Conservation (phyloP, 1,140 invertebrate genomes). For the Solen grandis region DNA sequence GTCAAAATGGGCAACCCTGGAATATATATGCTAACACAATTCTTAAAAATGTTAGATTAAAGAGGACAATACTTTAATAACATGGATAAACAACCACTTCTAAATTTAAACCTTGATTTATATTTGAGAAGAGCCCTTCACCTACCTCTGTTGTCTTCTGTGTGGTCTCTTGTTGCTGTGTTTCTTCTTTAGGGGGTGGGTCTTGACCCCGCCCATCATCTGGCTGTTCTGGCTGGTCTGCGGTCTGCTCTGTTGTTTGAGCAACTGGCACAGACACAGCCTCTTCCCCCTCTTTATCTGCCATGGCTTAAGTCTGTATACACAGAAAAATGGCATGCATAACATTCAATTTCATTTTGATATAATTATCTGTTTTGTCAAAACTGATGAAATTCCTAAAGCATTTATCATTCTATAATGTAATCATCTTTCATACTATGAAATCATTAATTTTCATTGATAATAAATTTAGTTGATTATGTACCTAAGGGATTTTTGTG, state of each 20-base stretch:
- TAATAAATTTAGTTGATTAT: no score
- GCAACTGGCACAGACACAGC: neutral
- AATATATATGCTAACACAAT: no score
- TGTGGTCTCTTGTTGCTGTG: neutral
- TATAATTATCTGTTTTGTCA: neutral
- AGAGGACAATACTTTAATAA: no score
- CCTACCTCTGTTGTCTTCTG: constrained; percentile 19
- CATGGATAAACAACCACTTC: no score
- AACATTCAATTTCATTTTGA: neutral
- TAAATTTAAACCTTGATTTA: no score
- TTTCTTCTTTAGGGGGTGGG: constrained; percentile 29
- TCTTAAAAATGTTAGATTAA: no score
- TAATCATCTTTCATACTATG: neutral
- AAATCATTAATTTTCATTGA: neutral
- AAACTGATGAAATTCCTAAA: neutral
- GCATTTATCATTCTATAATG: neutral
- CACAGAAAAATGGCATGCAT: neutral
- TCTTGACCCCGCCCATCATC: constrained; percentile 54
- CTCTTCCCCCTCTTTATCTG: constrained; percentile 60
- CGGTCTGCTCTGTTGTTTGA: constrained; percentile 18
- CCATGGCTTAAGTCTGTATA: constrained; percentile 56
- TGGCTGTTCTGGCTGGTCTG: constrained; percentile 20
- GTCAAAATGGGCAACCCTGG: no score
- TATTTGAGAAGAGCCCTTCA: no score
- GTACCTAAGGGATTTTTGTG: no score